Conservation (phyloP, 2,113 vertebrate genomes). For the Murina feae region DNA sequence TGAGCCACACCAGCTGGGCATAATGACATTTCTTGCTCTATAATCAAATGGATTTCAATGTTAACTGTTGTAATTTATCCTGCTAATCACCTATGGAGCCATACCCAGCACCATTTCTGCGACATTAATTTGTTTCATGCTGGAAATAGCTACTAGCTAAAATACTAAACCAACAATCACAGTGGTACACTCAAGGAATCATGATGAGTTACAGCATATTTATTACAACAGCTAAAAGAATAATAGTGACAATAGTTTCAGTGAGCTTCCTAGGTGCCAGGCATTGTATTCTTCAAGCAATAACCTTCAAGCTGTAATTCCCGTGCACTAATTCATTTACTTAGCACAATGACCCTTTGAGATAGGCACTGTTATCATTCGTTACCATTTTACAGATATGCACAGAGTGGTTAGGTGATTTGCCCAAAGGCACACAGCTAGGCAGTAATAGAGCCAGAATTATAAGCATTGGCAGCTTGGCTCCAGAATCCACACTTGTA, state of each 20-base stretch:
- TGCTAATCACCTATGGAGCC: background rate
- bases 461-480: background rate
- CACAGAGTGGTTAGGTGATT: background rate
- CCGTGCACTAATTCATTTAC: background rate
- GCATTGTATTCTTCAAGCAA: too few relatives aligned
- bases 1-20: too few relatives aligned
- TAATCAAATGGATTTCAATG: background rate
- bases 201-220: background rate
- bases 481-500: background rate
- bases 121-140: background rate
- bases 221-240: background rate
- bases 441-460: background rate
- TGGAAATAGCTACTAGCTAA: constrained; percentile 6
- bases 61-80: background rate
- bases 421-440: background rate
- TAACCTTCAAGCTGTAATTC: background rate
- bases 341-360: background rate
- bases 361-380: background rate
- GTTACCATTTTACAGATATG: background rate
- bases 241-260: background rate
- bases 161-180: background rate
- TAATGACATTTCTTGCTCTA: background rate
- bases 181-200: background rate
- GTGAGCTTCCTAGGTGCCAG: background rate
- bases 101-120: background rate